Percentiles rank a stretch among this genome's conserved stretches.
Conservation (phyloP, 2,888 invertebrate genomes). For the Agrilus cyanescens region DNA sequence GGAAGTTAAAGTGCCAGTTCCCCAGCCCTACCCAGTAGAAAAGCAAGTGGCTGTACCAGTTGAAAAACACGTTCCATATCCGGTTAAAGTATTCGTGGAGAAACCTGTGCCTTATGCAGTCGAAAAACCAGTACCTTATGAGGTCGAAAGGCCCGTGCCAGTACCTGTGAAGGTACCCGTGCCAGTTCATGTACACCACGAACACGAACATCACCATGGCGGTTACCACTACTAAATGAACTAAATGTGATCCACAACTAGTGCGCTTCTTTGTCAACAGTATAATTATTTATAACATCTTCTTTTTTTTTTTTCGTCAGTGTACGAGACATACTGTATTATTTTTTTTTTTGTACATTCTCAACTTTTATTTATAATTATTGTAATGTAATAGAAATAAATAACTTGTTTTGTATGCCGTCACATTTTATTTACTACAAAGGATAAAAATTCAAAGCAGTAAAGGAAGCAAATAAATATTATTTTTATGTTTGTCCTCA, state of each 20-base stretch:
- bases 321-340: conserved; percentile 3
- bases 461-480: too few species aligned
- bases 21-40: conserved; percentile 59
- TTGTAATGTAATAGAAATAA: too few species aligned
- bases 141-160: conserved; percentile 20
- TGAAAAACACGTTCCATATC: conserved; percentile 39
- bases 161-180: conserved; percentile 50
- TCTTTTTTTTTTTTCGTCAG: conserved; percentile 9
- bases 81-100: conserved; percentile 45
- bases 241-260: neutral
- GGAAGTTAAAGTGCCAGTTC: conserved; percentile 53
- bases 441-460: too few species aligned
- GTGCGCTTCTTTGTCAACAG: neutral
- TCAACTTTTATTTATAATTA: neutral
- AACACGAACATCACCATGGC: conserved; percentile 8
- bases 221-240: conserved; percentile 3
- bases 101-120: conserved; percentile 60
- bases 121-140: conserved; percentile 46
- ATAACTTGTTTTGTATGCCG: too few species aligned
- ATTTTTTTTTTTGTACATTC: conserved; percentile 1
- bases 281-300: neutral
- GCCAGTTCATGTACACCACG: conserved; percentile 30
- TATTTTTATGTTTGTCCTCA: too few species aligned
- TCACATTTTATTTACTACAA: too few species aligned
- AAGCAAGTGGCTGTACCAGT: conserved; percentile 51